Base-by-base conservation (phyloP, 2,888 invertebrate genomes). In the Sinhomidia bicolor region DNA sequence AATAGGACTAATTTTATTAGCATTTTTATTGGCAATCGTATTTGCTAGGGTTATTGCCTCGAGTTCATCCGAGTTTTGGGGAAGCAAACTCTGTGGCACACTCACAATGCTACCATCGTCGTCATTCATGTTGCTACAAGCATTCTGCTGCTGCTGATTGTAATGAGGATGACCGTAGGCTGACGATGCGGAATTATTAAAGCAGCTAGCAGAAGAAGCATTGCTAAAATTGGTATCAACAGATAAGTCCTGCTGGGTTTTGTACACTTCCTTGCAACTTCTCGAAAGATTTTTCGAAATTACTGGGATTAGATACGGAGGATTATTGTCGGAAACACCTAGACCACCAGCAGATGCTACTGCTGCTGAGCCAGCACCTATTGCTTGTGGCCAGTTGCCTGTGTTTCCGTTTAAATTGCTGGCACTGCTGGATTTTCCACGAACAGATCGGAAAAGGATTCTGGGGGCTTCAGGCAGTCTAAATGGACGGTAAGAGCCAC, bases 391-490 rank as follows among this genome's bases (percentile, higher is more conserved):
- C 87, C 87, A 81, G 62, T 81, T 60, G 41, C 41, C 36, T n/a
- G 57, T 5, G 10, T 12, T 6, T 60, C 51, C 29, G 57, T 80
- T 41, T 12, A 87, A 20, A 62, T 62, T 87, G n/a, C 74, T 74
- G 7, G 81, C 87, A 87, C 81, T 76, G 9, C 60, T 81, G n/a
- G 87, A 90, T 88, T 90, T 91, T 44, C 90, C 90, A 60, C 92
- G 89, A 29, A 92, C 91, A n/a, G 92, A 92, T 10, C 90, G 85
- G 74, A 92, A 92, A 6, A 92, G 89, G 57, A 92, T 91, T 90
- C 91, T 87, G 0, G 92, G 91, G 2, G 91, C 92, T 80, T 92
- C 92, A 9, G 91, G 91, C 89, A 91, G 83, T 41, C 91, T 85
- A 79, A 91, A 92, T 54, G 92, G 92, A 65, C 92, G 91, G 76